Evolutionary conservation across 2,888 invertebrate species (phyloP).

Genomic region (Hydriomena furcata): DNA sequence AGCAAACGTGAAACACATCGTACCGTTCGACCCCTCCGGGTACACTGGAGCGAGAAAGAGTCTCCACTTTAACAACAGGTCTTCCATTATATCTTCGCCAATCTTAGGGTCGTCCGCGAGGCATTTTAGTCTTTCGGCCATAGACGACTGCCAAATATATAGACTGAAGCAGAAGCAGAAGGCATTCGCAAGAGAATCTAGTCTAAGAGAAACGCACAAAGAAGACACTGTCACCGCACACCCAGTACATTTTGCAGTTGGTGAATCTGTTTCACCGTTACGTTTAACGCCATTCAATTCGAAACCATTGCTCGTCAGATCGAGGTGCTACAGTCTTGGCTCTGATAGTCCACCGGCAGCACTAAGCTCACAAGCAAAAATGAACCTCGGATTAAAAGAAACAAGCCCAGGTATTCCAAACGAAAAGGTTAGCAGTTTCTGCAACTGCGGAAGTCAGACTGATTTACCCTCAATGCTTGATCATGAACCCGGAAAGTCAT

Average conservation of each 20-base stretch:
- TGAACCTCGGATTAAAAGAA: conserved; percentile 85
- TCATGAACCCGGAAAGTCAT: conserved; percentile 73
- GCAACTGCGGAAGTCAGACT: conserved; percentile 89
- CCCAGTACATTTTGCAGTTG: conserved; percentile 87
- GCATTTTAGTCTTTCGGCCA: conserved; percentile 87
- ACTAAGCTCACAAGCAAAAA: conserved; percentile 85
- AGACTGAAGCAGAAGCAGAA: conserved; percentile 76
- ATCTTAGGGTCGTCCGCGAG: conserved; percentile 83
- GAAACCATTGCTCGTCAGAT: conserved; percentile 60
- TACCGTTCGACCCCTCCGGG: conserved; percentile 88
- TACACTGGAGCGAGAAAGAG: conserved; percentile 81
- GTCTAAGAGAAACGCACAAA: conserved; percentile 72
- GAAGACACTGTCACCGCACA: conserved; percentile 57
- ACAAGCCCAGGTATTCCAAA: conserved; percentile 67
- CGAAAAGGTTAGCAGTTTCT: conserved; percentile 76
- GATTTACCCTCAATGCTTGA: conserved; percentile 87
- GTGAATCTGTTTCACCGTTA: conserved; percentile 85
- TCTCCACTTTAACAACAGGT: conserved; percentile 61
- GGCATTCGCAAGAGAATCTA: conserved; percentile 70
- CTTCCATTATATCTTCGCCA: conserved; percentile 71
- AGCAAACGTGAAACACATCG: conserved; percentile 89
- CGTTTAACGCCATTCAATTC: conserved; percentile 55
- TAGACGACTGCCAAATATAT: conserved; percentile 82
- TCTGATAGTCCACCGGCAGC: conserved; percentile 80
- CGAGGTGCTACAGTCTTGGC: conserved; percentile 87